Conservation (phyloP, 2,113 vertebrate species). For the Alectura lathami region DNA sequence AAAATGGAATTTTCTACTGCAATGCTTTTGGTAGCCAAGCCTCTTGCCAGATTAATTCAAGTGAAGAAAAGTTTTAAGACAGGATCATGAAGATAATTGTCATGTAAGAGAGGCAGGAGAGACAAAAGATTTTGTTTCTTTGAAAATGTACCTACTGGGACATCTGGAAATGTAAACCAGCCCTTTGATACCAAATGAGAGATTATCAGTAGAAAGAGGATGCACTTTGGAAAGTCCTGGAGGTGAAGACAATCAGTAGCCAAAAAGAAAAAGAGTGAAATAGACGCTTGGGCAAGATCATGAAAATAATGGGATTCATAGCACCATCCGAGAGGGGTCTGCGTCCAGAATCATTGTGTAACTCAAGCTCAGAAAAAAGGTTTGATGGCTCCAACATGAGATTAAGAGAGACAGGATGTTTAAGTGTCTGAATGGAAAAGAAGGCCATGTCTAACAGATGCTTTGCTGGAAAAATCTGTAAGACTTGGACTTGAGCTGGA, state of each 20-base stretch:
- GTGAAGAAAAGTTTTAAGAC: not conserved
- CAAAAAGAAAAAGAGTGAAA: not conserved
- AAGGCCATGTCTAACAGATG: not conserved
- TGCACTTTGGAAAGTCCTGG: not conserved
- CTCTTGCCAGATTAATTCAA: not conserved
- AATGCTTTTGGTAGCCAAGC: not conserved
- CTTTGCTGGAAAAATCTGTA: not conserved
- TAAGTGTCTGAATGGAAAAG: not conserved
- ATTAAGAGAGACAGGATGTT: not conserved
- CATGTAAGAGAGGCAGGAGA: not conserved
- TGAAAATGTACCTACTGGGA: not conserved
- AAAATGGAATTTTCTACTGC: not conserved
- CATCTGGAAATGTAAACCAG: not conserved
- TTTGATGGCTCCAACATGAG: not conserved
- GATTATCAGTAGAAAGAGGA: not conserved
- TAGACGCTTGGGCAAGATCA: accelerated
- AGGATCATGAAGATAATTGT: not conserved
- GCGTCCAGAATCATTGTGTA: not conserved
- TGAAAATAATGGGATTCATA: not conserved
- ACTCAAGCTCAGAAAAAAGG: not conserved
- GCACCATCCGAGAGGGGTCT: not conserved
- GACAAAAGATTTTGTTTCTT: not conserved
- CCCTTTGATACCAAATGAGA: not conserved
- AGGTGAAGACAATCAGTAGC: not conserved
- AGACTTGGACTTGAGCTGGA: not conserved